Percentiles rank a stretch among this genome's conserved stretches.
Conservation (phyloP, 2,797 vertebrate species). For the Setipinna tenuifilis region DNA sequence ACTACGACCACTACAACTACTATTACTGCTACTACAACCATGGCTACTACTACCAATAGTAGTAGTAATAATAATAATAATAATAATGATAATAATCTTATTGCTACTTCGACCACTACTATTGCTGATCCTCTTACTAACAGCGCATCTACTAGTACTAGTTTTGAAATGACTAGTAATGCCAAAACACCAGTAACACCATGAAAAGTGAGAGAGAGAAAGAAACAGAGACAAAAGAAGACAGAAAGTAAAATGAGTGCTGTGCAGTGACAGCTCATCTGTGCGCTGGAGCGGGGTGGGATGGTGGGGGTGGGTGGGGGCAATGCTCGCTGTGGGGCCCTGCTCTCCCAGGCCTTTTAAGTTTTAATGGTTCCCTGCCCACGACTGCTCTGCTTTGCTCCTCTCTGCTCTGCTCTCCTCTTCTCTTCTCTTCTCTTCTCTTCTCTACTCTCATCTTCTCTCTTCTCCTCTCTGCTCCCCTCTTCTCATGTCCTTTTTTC, state of each 20-base stretch:
- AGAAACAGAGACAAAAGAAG: slow-evolving; percentile 15
- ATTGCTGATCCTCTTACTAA: background rate
- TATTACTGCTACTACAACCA: too few species aligned
- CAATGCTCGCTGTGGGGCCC: background rate
- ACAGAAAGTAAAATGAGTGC: background rate
- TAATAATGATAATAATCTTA: background rate
- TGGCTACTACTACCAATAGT: background rate
- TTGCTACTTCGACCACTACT: background rate
- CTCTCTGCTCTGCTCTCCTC: too few species aligned
- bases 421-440: too few species aligned
- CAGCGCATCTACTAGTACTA: background rate
- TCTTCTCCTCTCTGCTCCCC: too few species aligned
- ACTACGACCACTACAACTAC: background rate
- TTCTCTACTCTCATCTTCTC: too few species aligned
- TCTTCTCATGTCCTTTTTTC: too few species aligned
- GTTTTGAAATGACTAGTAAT: background rate
- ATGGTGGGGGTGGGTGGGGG: background rate
- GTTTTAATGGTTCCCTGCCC: slow-evolving; percentile 26
- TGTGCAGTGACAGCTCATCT: too few species aligned
- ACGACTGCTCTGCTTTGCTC: too few species aligned
- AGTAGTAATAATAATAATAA: background rate
- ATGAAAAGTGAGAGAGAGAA: background rate
- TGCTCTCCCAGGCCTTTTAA: slow-evolving; percentile 23
- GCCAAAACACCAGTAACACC: background rate
- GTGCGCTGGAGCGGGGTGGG: background rate